Base-by-base conservation (phyloP, 2,113 vertebrate species). In the Catharus bicknelli region DNA sequence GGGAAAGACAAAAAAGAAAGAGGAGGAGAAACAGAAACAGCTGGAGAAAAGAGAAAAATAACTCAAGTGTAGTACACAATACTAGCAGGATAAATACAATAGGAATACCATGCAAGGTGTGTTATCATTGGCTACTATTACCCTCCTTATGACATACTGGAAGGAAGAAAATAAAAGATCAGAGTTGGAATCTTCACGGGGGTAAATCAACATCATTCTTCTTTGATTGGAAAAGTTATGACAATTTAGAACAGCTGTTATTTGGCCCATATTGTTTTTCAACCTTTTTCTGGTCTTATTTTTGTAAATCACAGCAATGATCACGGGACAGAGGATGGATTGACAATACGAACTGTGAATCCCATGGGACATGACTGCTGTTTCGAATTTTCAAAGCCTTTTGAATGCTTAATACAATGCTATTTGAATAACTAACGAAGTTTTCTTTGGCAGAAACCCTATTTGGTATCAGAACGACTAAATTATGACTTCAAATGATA, bases 191-290 rank as follows among this genome's bases (percentile, higher is more conserved):
- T 78, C 36, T 79, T 73, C 45, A 57, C 0, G 10, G n/a, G 29
- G 89, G 21, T 78, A 87, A 90, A 90, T 64, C 62, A 89, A 27
- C 20, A 69, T 82, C 16, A 54, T 76, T 89, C 32, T 72, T 90
- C 42, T 50, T 82, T 83, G 57, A 86, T 3, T 81, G 32, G 20
- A 94, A 86, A 93, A 79, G 25, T 34, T 68, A 53, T n/a, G 77
- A 53, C 81, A 93, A 93, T 89, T 86, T 77, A 73, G 55, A 92
- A 68, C 78, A 93, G 84, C 75, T 93, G 59, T n/a, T 85, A 66
- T 93, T 87, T 87, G 59, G 47, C 14, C n/a, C 2, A 2, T 73
- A 73, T 30, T 88, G 51, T 2, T 43, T 81, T 79, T 45, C 34
- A 6, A 4, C 3, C 7, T 42, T 75, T 84, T 84, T 73, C 51